Evolutionary conservation across 2,113 vertebrate species (phyloP), one percentile per base, ranked within the genome.

Genomic region (Rhodinocichla rosea): DNA sequence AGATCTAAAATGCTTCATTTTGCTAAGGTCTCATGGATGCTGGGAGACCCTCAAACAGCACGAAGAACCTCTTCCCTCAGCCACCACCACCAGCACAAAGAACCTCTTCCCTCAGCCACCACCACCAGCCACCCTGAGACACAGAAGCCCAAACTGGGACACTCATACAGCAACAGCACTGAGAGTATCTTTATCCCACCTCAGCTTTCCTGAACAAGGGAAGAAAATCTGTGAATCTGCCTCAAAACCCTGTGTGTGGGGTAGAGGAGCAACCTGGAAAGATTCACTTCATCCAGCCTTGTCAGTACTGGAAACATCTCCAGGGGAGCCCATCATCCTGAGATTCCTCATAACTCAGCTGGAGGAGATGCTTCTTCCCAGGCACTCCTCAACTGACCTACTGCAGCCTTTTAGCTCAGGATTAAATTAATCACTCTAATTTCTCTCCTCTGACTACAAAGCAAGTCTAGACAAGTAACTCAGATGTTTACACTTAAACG

Each of bases 391-490:
- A 30, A 33, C 79, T 79, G 92, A 78, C 85, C 89, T 68, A 6
- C 59, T 83, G 37, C 1, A 88, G 89, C 83, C 92, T 90, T 75
- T 68, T 10, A 94, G 67, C 79, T 95, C 75, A 64, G 6, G 57
- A 64, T 40, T 63, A 52, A 92, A 83, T 40, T 24, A 90, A 76
- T 92, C 71, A 52, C 33, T 71, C 63, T 53, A n/a, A 68, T 60
- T 92, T 90, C 70, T 64, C 94, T 92, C 89, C 79, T 92, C 83
- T 76, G 93, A 88, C 70, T 64, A 64, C 26, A 92, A 68, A 90
- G 75, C 91, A 76, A 88, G 89, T 83, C 86, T 88, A 93, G 89
- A 92, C 71, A 63, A 73, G 67, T 16, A 88, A 83, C 83, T 85
- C 83, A 69, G 75, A 88, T 44, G 79, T 32, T 68, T 62, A 47